These are phyloP conservation scores for Laupala kohalensis DNA, from an alignment of 1,140 invertebrate species.

Conservation along the genomic window DNA sequence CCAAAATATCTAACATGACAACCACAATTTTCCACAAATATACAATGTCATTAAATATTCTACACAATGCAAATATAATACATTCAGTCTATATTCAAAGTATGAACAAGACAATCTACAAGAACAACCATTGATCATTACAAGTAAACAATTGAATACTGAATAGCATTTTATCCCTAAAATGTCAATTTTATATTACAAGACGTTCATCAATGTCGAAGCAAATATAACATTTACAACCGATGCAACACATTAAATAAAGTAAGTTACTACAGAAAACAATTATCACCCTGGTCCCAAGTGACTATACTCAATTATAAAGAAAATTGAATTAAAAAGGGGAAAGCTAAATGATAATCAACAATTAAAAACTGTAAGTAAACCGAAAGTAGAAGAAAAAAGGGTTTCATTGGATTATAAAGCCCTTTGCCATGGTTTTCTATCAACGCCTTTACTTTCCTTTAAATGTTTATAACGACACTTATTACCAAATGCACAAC, in stretches of 20 bases:
- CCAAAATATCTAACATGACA: not conserved
- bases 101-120: not conserved
- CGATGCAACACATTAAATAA: too few species aligned
- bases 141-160: not conserved
- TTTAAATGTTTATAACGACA: constrained; percentile 32
- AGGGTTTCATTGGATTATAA: not conserved
- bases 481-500: constrained; percentile 31
- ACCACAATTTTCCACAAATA: not conserved
- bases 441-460: constrained; percentile 31
- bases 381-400: not conserved
- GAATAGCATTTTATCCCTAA: not conserved
- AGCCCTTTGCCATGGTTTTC: constrained; percentile 32
- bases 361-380: not conserved
- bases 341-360: not conserved
- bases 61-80: too few species aligned
- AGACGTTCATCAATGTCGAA: not conserved
- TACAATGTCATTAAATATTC: too few species aligned
- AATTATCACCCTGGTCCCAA: not conserved
- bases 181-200: not conserved
- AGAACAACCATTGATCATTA: not conserved
- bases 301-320: not conserved
- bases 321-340: not conserved
- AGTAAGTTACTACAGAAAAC: too few species aligned
- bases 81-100: too few species aligned
- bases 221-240: not conserved